A percentile compares a stretch with the other conserved stretches of the same genome.
These are phyloP conservation scores for Toxotes jaculatrix DNA, from an alignment of 2,113 vertebrate species.

Conservation along the genomic window DNA sequence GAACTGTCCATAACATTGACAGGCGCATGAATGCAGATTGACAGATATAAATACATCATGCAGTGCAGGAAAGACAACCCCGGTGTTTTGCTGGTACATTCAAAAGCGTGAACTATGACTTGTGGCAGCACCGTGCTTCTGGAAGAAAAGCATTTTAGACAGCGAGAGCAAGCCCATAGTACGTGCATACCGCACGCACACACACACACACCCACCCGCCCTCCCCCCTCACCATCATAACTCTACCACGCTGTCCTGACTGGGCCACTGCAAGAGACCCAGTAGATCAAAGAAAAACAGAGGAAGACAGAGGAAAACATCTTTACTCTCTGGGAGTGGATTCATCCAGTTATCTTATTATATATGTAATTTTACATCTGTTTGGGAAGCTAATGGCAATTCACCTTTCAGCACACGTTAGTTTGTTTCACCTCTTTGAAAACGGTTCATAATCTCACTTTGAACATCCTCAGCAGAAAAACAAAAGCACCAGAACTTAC, in stretches of 20 bases:
- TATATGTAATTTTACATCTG: background rate
- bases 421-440: background rate
- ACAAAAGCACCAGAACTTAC: slow-evolving; percentile 86
- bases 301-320: slow-evolving; percentile 1
- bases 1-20: slow-evolving; percentile 53
- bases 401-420: background rate
- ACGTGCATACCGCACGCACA: slow-evolving; percentile 52
- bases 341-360: background rate
- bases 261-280: slow-evolving; percentile 77
- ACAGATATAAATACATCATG: slow-evolving; percentile 62
- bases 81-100: slow-evolving; percentile 31
- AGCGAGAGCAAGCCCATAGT: slow-evolving; percentile 25
- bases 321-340: slow-evolving; percentile 28
- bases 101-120: slow-evolving; percentile 44
- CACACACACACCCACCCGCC: background rate
- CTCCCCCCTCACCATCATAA: slow-evolving; percentile 82
- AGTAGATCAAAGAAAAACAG: slow-evolving; percentile 51
- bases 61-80: slow-evolving; percentile 46
- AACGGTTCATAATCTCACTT: background rate
- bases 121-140: slow-evolving; percentile 43
- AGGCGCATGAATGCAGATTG: slow-evolving; percentile 73
- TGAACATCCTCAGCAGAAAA: background rate
- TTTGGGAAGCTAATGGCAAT: background rate
- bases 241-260: slow-evolving; percentile 84
- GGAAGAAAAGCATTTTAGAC: slow-evolving; percentile 33